Evolutionary conservation across 2,113 vertebrate species (phyloP).

Genomic region (Parotia lawesii): DNA sequence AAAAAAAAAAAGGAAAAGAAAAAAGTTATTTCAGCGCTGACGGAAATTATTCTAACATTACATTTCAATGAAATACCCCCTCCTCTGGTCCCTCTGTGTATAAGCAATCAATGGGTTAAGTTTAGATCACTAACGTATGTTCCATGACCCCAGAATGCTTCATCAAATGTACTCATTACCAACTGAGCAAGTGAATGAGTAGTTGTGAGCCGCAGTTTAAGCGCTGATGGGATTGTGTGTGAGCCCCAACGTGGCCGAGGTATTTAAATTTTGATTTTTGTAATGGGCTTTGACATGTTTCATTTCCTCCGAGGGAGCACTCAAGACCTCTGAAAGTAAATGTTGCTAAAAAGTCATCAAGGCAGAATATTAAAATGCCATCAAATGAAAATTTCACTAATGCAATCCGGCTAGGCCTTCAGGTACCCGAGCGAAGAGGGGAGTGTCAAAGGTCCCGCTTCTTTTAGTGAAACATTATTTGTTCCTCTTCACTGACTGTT

Average conservation of each 20-base stretch:
- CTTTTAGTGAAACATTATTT: slow-evolving; percentile 98
- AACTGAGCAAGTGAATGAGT: slow-evolving; percentile 92
- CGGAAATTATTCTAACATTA: slow-evolving; percentile 78
- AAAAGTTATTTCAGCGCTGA: slow-evolving; percentile 15
- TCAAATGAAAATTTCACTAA: slow-evolving; percentile 99
- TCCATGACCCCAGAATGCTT: slow-evolving; percentile 97
- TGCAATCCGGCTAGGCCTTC: slow-evolving; percentile 92
- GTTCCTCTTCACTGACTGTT: slow-evolving; percentile 99
- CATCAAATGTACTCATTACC: slow-evolving; percentile 99
- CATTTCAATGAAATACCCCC: slow-evolving; percentile 85
- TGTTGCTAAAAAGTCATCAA: slow-evolving; percentile 99
- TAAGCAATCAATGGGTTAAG: slow-evolving; percentile 98
- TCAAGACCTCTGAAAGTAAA: slow-evolving; percentile 99
- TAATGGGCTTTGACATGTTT: slow-evolving; percentile 99
- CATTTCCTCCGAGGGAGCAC: slow-evolving; percentile 98
- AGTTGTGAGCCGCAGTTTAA: slow-evolving; percentile 88
- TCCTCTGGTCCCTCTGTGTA: slow-evolving; percentile 81
- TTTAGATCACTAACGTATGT: slow-evolving; percentile 96
- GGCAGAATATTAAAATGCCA: slow-evolving; percentile 99
- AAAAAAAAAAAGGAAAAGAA: not conserved
- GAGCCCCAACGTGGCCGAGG: slow-evolving; percentile 93
- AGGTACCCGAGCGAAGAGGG: slow-evolving; percentile 89
- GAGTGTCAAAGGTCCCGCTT: slow-evolving; percentile 85
- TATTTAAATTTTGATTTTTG: slow-evolving; percentile 99
- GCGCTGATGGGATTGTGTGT: slow-evolving; percentile 92